Evolutionary conservation across 2,888 invertebrate genomes (phyloP).

Genomic region (Apocheima hispidaria): DNA sequence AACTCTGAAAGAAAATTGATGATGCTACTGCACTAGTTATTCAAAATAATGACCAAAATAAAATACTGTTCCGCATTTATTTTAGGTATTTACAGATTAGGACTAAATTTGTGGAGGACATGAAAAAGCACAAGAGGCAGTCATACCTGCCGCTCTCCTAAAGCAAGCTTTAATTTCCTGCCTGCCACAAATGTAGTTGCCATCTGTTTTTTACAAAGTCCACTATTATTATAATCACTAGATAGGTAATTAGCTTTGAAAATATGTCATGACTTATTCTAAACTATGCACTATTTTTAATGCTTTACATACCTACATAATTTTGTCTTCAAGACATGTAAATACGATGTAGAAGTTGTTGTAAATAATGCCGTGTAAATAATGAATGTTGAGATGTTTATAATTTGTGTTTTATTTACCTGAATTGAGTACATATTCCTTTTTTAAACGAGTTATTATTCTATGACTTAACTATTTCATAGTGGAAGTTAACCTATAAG

Average conservation of each 20-base stretch:
- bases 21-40: no score
- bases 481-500: not conserved
- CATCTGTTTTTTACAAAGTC: not conserved
- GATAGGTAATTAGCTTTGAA: not conserved
- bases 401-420: constrained; percentile 1
- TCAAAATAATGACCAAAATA: no score
- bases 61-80: no score
- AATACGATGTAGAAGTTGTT: constrained; percentile 14
- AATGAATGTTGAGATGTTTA: constrained; percentile 44
- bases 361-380: constrained; percentile 36
- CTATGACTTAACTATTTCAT: not conserved
- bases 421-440: not conserved
- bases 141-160: no score
- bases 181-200: no score
- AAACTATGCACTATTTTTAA: constrained; percentile 2
- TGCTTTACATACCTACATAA: not conserved
- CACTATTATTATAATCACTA: not conserved
- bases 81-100: no score
- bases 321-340: constrained; percentile 7
- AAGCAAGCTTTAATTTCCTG: no score
- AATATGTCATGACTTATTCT: not conserved
- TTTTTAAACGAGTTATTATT: not conserved
- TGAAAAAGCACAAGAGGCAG: no score
- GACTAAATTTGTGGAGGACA: no score
- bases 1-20: no score